Percentiles rank a stretch among this genome's conserved stretches.
Conservation (phyloP, 2,113 vertebrate species). For the Xiphophorus couchianus region DNA sequence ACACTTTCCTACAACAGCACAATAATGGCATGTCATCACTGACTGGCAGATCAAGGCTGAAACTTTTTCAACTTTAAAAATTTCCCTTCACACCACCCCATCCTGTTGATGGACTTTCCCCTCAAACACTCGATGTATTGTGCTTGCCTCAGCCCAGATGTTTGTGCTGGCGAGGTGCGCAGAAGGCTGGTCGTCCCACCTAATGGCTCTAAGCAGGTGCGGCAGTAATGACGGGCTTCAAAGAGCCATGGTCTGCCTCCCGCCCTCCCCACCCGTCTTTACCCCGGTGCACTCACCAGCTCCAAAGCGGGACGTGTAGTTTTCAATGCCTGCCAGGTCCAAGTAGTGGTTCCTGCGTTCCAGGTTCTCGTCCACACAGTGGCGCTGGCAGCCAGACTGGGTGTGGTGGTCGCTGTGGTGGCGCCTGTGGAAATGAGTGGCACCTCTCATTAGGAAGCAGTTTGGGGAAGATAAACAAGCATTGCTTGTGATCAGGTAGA, state of each 20-base stretch:
- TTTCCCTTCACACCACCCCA: constrained; percentile 47
- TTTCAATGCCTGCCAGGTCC: constrained; percentile 98
- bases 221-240: constrained; percentile 70
- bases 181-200: constrained; percentile 49
- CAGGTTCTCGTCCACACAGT: constrained; percentile 97
- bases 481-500: constrained; percentile 52
- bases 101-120: constrained; percentile 48
- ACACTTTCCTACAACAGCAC: constrained; percentile 46
- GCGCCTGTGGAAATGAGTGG: constrained; percentile 82
- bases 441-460: constrained; percentile 68
- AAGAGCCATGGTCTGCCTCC: constrained; percentile 42
- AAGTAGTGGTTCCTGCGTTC: constrained; percentile 99
- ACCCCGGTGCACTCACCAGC: constrained; percentile 82
- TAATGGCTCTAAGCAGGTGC: constrained; percentile 71
- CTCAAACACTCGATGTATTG: constrained; percentile 70
- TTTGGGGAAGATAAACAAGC: constrained; percentile 56
- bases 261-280: constrained; percentile 28
- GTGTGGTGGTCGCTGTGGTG: constrained; percentile 90
- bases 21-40: constrained; percentile 64
- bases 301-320: constrained; percentile 97
- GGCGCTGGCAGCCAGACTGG: constrained; percentile 89
- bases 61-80: constrained; percentile 51
- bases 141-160: constrained; percentile 65
- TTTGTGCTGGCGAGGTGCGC: constrained; percentile 59
- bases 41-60: constrained; percentile 58